Evolutionary conservation across 2,113 vertebrate species (phyloP).

Genomic region (Syngnathus floridae): DNA sequence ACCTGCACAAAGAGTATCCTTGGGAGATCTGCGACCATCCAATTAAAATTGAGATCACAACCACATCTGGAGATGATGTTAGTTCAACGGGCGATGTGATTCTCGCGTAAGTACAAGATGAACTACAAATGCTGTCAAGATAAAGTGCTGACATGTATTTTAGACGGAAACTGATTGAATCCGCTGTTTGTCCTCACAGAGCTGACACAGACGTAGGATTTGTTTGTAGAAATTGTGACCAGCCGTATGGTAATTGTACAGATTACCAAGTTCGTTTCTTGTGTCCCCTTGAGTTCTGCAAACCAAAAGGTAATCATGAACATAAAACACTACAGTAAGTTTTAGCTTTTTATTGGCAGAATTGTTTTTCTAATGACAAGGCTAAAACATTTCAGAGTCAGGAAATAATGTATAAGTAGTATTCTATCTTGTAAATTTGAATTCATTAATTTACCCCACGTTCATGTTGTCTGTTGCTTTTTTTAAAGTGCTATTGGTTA

Average conservation of each 20-base stretch:
- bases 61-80: neutral
- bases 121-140: neutral
- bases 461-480: neutral
- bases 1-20: neutral
- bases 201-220: neutral
- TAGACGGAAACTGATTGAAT: neutral
- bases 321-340: neutral
- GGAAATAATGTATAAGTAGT: neutral
- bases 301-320: neutral
- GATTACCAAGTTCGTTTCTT: constrained; percentile 3
- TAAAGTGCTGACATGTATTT: neutral
- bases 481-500: neutral
- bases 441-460: neutral
- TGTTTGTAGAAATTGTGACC: neutral
- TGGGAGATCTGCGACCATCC: neutral
- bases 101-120: neutral
- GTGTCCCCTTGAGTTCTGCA: neutral
- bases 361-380: neutral
- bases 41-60: neutral
- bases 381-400: neutral
- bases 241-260: neutral
- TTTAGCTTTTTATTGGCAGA: neutral
- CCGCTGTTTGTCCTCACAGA: neutral
- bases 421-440: neutral
- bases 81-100: neutral